Evolutionary conservation across 2,797 vertebrate genomes (phyloP).

Genomic region (Mastacembelus armatus): DNA sequence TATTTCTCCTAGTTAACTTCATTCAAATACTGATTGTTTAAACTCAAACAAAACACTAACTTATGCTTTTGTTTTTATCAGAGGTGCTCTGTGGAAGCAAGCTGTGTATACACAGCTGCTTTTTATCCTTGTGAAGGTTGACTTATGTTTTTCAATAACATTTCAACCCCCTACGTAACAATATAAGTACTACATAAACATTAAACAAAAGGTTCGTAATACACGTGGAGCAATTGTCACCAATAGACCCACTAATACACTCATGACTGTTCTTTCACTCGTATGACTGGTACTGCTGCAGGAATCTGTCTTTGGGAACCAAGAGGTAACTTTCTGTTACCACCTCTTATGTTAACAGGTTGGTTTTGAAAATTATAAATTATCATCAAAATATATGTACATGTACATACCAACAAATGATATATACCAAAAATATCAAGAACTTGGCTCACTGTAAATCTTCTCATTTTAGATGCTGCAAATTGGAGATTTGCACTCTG

Average conservation of each 20-base stretch:
- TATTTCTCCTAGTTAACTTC: neutral
- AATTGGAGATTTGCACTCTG: no score
- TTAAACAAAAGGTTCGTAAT: neutral
- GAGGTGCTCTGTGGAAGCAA: neutral
- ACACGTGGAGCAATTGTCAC: neutral
- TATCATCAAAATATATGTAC: no score
- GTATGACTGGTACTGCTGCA: no score
- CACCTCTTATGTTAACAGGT: no score
- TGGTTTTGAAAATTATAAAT: no score
- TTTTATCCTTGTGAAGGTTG: neutral
- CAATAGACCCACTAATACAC: neutral
- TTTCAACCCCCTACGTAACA: neutral
- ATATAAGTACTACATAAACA: neutral
- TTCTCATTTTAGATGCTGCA: no score
- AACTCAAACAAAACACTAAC: neutral
- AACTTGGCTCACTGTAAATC: no score
- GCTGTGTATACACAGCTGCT: neutral
- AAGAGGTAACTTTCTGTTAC: no score
- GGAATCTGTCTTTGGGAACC: neutral
- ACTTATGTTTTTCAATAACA: neutral
- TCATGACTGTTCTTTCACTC: neutral
- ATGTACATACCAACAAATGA: no score
- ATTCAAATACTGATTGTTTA: conserved; percentile 18
- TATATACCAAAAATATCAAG: no score
- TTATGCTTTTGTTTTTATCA: neutral